phyloP scores from a whole-genome alignment of 2,888 invertebrate species.

The Coleophora deauratella region DNA sequence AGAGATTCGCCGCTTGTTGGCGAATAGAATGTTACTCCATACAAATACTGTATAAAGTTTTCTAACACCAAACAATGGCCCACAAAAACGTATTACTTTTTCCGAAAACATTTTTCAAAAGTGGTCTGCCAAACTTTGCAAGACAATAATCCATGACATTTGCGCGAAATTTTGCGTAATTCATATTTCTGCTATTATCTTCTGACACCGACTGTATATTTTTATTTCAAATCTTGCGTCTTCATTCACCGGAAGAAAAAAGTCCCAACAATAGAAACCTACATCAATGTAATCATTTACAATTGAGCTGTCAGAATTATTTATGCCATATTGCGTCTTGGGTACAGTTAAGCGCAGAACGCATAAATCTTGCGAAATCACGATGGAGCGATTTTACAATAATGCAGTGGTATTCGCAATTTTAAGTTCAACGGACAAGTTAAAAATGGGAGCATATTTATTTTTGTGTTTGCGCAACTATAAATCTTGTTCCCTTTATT shows the following conservation, averaged over 20 bases:
- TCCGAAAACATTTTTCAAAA: no score
- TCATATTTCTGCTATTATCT: no score
- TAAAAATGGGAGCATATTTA: conserved; percentile 12
- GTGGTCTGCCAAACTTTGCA: no score
- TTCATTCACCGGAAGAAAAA: conserved; percentile 2
- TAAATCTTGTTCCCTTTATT: not conserved
- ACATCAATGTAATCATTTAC: conserved; percentile 38
- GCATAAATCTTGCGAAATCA: conserved; percentile 37
- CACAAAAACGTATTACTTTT: no score
- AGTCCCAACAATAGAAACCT: conserved; percentile 2
- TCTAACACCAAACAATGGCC: no score
- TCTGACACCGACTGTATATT: not conserved
- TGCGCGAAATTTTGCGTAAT: not conserved
- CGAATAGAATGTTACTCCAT: no score
- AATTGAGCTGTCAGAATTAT: conserved; percentile 52
- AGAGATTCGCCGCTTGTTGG: no score
- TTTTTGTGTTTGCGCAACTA: not conserved
- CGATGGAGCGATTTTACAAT: conserved; percentile 30
- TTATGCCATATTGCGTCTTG: conserved; percentile 30
- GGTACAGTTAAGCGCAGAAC: conserved; percentile 31
- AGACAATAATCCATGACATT: not conserved
- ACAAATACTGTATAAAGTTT: no score
- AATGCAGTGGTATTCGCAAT: conserved; percentile 20
- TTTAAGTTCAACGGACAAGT: not conserved
- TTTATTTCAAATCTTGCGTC: conserved; percentile 2